phyloP scores from a whole-genome alignment of 2,113 vertebrate species.

The Bos indicus region DNA sequence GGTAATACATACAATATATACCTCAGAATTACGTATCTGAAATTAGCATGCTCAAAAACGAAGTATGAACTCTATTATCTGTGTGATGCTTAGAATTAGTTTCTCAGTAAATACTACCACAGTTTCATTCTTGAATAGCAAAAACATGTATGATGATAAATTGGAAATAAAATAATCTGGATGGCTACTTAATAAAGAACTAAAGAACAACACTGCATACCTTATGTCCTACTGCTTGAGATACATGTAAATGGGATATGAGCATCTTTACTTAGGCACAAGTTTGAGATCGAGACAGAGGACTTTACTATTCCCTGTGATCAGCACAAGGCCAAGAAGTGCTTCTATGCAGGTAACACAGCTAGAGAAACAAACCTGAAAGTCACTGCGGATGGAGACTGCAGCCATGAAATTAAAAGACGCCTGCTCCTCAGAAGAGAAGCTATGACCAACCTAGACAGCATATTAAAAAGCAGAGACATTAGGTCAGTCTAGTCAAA shows the following conservation, averaged over 20 bases:
- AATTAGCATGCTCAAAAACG: neutral
- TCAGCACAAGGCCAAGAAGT: neutral
- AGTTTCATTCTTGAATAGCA: neutral
- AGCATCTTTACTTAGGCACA: neutral
- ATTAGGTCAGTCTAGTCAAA: neutral
- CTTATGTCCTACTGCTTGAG: neutral
- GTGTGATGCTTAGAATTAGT: neutral
- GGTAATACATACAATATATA: neutral
- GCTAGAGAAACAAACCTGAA: neutral
- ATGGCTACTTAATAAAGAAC: neutral
- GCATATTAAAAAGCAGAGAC: neutral
- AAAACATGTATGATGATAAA: neutral
- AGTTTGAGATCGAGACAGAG: neutral
- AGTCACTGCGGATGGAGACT: neutral
- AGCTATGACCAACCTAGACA: neutral
- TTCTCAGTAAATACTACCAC: neutral
- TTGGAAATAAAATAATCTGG: neutral
- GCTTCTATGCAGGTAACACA: neutral
- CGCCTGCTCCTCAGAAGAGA: neutral
- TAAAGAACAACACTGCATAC: neutral
- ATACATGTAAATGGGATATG: neutral
- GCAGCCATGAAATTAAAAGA: neutral
- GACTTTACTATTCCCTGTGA: neutral
- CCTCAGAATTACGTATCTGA: constrained; percentile 18
- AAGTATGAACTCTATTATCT: neutral